These are phyloP conservation scores for Drymonia ruficornis DNA, from an alignment of 2,888 invertebrate species.

Conservation along the genomic window DNA sequence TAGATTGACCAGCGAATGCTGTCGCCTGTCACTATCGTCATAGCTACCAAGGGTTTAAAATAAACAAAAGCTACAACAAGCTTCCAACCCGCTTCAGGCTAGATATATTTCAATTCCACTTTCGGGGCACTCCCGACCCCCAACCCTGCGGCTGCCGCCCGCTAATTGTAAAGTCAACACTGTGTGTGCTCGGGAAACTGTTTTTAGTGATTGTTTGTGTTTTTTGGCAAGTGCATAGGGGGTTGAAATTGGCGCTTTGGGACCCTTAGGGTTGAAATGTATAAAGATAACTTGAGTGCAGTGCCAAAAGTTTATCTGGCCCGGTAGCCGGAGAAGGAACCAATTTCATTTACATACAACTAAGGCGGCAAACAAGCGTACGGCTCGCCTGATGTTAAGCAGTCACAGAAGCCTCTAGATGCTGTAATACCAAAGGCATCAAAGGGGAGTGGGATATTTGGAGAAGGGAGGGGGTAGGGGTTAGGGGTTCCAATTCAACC, in stretches of 20 bases:
- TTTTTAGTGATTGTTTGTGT: conserved; percentile 60
- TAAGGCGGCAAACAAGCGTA: no score
- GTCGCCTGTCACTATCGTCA: no score
- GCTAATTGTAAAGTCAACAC: conserved; percentile 68
- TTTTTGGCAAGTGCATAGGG: conserved; percentile 55
- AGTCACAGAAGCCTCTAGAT: no score
- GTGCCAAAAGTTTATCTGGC: no score
- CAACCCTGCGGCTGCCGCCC: conserved; percentile 22
- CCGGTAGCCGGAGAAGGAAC: no score
- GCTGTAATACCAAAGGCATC: no score
- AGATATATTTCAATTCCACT: neutral
- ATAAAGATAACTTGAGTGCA: neutral
- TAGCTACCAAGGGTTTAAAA: neutral
- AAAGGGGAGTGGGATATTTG: no score
- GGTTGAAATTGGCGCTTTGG: conserved; percentile 15
- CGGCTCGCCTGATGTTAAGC: no score
- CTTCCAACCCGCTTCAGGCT: neutral
- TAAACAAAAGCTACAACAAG: neutral
- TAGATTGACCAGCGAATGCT: no score
- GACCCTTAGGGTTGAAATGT: neutral
- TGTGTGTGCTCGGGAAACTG: conserved; percentile 36
- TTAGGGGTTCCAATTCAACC: no score
- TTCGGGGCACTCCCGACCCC: conserved; percentile 17
- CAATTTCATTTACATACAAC: no score
- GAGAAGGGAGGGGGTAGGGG: no score